Conservation (phyloP, 2,888 invertebrate genomes). For the Pantelozetes paolii region DNA sequence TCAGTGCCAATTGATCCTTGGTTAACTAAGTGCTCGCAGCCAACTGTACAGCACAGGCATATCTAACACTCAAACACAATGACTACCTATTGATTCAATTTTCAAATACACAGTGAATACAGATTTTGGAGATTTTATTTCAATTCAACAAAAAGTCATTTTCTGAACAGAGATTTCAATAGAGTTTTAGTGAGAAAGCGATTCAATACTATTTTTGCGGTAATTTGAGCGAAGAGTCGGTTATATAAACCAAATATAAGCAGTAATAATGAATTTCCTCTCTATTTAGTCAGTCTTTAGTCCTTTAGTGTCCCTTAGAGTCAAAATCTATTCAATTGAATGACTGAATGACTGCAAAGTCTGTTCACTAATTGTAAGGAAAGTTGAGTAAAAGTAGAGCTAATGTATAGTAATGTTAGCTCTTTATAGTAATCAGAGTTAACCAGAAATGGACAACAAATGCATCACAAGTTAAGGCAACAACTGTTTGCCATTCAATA, state of each 20-base stretch:
- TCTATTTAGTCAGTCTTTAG: neutral
- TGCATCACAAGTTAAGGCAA: neutral
- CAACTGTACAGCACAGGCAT: neutral
- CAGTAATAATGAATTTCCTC: conserved; percentile 31
- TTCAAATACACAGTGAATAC: conserved; percentile 10
- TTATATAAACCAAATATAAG: conserved; percentile 19
- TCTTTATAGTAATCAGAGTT: conserved; percentile 19
- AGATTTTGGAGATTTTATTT: conserved; percentile 26
- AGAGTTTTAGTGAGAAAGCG: neutral
- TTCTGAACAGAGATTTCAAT: neutral
- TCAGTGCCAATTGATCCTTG: conserved; percentile 22
- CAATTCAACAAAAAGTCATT: conserved; percentile 33
- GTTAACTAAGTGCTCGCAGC: conserved; percentile 26
- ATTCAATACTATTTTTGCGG: conserved; percentile 1
- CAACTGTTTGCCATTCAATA: conserved; percentile 14
- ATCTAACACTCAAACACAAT: conserved; percentile 16
- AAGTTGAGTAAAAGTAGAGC: neutral
- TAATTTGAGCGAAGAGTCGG: neutral
- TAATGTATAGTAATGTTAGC: conserved; percentile 2
- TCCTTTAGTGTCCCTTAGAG: neutral
- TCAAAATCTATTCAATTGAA: neutral
- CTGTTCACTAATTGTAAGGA: conserved; percentile 27
- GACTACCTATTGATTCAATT: conserved; percentile 29
- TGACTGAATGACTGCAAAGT: conserved; percentile 14
- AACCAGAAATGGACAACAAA: conserved; percentile 17